Percentiles rank a stretch among this genome's conserved stretches.
These are phyloP conservation scores for Yponomeuta sedellus DNA, from an alignment of 2,888 invertebrate species.

Conservation along the genomic window DNA sequence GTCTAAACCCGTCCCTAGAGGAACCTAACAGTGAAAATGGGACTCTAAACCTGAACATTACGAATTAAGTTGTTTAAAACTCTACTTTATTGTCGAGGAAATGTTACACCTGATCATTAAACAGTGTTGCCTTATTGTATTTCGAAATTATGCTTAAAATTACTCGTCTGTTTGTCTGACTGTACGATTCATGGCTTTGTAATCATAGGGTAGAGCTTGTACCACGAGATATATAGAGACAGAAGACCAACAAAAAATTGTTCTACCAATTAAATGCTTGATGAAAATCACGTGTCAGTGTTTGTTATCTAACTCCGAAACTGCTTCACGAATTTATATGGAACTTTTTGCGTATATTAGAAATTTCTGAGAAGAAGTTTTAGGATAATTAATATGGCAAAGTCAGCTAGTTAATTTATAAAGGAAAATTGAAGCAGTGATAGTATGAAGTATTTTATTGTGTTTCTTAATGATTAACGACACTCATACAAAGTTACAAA, in stretches of 20 bases:
- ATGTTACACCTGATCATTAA: conserved; percentile 7
- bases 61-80: neutral
- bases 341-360: too few species aligned
- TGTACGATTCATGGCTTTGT: conserved; percentile 5
- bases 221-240: neutral
- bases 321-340: too few species aligned
- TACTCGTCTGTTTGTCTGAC: conserved; percentile 7
- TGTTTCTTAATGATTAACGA: too few species aligned
- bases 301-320: too few species aligned
- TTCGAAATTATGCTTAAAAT: neutral
- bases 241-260: neutral
- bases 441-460: too few species aligned
- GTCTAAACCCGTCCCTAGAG: neutral
- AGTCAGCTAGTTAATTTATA: too few species aligned
- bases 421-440: too few species aligned
- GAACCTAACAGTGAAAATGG: neutral
- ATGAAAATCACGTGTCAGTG: too few species aligned
- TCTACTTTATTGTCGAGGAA: conserved; percentile 1
- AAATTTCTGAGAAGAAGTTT: too few species aligned
- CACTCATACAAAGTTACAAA: too few species aligned
- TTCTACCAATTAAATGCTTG: too few species aligned
- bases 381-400: too few species aligned
- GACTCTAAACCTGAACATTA: neutral
- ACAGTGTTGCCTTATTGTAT: conserved; percentile 3
- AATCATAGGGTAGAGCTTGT: conserved; percentile 6